Base-by-base conservation (phyloP, 2,113 vertebrate genomes). In the Chiloscyllium plagiosum region DNA sequence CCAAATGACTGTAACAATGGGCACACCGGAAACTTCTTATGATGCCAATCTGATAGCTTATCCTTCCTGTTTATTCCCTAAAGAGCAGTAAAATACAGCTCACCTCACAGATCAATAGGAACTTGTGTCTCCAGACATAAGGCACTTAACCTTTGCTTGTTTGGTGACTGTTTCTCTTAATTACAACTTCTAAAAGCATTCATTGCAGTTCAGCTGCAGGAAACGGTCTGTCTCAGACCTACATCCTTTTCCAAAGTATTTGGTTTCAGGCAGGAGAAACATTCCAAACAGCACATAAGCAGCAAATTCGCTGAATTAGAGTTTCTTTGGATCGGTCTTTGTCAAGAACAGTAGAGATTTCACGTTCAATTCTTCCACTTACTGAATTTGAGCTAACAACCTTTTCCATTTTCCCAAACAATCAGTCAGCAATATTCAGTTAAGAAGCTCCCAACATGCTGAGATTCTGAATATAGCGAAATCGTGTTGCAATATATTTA, bases 151-250 rank as follows among this genome's bases (percentile, higher is more conserved):
- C 89, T 93, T 93, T 93, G 89, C 61, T 61, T 93, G 89, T 66
- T 93, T 33, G 65, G 61, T 93, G 89, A 93, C 89, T 93, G 89
- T 93, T 93, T 93, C 89, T 93, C 56, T 93, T 93, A 93, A 93
- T 93, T 93, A 93, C 89, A 93, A 66, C 89, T 93, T 93, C 89
- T 93, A 93, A 66, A 66, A 93, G 89, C 89, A 93, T 93, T 93
- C 89, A 66, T 93, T 93, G 89, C 89, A 61, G 61, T 93, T 93
- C 56, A 93, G 89, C 89, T 93, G 89, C 89, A 93, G 89, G 89
- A 93, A 93, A 93, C 89, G 66, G 89, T 66, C 89, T 93, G 89
- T 93, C 89, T 93, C 89, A 93, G 89, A 93, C 89, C 61, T 19
- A 66, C 89, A 93, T 93, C 89, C 89, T 93, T 93, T 93, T 93